These are phyloP conservation scores for Sinotaia quadrata DNA, from an alignment of 2,888 invertebrate species.

Conservation along the genomic window DNA sequence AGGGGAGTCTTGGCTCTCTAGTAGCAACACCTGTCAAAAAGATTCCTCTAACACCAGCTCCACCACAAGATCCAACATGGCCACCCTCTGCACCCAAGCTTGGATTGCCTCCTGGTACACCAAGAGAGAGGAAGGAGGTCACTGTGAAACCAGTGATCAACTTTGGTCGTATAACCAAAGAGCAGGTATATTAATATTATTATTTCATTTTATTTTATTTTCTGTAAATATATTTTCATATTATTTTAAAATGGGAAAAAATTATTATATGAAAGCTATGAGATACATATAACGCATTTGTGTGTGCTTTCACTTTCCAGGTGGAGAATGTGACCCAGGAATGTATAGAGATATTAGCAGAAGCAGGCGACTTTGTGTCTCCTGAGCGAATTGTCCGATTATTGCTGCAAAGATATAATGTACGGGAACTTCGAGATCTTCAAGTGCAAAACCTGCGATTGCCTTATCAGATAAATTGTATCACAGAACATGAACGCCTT, in stretches of 20 bases:
- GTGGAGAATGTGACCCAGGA: slow-evolving; percentile 59
- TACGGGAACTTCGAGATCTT: slow-evolving; percentile 33
- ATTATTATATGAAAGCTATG: too few species aligned
- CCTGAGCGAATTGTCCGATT: slow-evolving; percentile 57
- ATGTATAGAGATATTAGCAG: slow-evolving; percentile 62
- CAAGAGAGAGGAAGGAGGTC: slow-evolving; percentile 24
- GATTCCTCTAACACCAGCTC: not conserved
- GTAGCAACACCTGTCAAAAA: too few species aligned
- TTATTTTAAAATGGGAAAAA: too few species aligned
- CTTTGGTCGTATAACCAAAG: slow-evolving; percentile 15
- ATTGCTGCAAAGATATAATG: slow-evolving; percentile 49
- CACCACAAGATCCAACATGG: slow-evolving; percentile 20
- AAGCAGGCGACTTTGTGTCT: slow-evolving; percentile 62
- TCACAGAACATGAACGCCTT: slow-evolving; percentile 56
- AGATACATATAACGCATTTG: too few species aligned
- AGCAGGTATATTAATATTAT: slow-evolving; percentile 22
- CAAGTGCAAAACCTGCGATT: slow-evolving; percentile 37
- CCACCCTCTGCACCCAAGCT: slow-evolving; percentile 13
- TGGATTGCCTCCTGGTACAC: slow-evolving; percentile 10
- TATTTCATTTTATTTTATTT: too few species aligned
- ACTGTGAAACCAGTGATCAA: slow-evolving; percentile 11
- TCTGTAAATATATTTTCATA: too few species aligned
- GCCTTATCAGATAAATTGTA: slow-evolving; percentile 46
- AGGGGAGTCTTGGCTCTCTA: too few species aligned
- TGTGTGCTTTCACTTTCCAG: slow-evolving; percentile 35